Evolutionary conservation across 2,113 vertebrate species (phyloP).

Genomic region (Neotoma lepida): DNA sequence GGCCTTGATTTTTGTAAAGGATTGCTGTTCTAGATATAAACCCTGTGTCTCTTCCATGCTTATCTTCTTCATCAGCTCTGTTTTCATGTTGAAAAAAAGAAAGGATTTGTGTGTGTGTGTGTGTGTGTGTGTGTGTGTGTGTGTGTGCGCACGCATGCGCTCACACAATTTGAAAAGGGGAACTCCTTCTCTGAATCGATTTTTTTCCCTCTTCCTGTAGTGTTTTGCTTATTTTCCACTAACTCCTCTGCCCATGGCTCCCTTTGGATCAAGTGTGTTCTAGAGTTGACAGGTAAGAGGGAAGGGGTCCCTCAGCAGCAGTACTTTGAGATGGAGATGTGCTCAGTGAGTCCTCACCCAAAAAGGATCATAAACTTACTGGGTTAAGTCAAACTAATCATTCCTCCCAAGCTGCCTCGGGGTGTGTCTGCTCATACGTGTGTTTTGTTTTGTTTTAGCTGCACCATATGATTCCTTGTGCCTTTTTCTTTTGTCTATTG

Average conservation of each 20-base stretch:
- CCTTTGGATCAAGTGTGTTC: constrained; percentile 68
- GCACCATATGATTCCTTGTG: constrained; percentile 90
- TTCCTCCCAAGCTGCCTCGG: constrained; percentile 86
- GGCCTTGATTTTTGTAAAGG: constrained; percentile 64
- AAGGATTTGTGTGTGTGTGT: constrained; percentile 66
- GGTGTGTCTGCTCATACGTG: constrained; percentile 66
- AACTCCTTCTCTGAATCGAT: constrained; percentile 75
- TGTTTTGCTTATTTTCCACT: constrained; percentile 48
- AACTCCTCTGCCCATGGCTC: constrained; percentile 32
- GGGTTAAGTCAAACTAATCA: constrained; percentile 84
- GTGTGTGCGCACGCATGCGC: neutral
- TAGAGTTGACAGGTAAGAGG: constrained; percentile 82
- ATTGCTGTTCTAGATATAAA: constrained; percentile 37
- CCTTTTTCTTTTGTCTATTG: constrained; percentile 85
- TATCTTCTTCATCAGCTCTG: constrained; percentile 71
- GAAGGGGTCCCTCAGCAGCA: constrained; percentile 80
- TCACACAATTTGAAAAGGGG: constrained; percentile 47
- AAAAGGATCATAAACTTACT: constrained; percentile 89
- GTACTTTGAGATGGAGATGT: constrained; percentile 83
- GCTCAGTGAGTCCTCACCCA: constrained; percentile 87
- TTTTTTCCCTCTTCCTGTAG: constrained; percentile 5
- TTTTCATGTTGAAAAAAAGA: constrained; percentile 68
- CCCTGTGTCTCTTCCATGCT: constrained; percentile 51
- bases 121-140: constrained; percentile 41
- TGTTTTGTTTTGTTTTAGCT: constrained; percentile 82